Evolutionary conservation across 2,113 vertebrate species (phyloP).

Genomic region (Nettapus auritus): DNA sequence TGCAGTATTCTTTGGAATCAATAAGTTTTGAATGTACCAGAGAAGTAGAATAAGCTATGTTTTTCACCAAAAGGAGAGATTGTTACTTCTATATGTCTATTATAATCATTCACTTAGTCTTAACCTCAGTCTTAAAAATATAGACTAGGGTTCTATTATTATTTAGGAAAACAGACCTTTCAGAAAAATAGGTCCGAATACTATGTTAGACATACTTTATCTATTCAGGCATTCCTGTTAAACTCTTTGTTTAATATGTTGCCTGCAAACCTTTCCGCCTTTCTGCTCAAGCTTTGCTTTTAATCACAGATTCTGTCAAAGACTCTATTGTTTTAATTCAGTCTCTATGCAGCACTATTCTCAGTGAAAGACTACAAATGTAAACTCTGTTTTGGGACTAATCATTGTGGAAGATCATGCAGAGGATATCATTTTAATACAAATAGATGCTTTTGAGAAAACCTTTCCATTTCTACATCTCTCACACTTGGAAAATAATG

Average conservation of each 20-base stretch:
- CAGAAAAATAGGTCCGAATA: background rate
- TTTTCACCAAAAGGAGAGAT: background rate
- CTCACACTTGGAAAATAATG: background rate
- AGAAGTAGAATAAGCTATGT: background rate
- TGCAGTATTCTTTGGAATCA: constrained; percentile 60
- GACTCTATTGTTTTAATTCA: background rate
- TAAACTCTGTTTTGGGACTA: background rate
- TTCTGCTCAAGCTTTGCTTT: background rate
- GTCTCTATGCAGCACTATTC: accelerated
- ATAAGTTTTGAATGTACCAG: constrained; percentile 32
- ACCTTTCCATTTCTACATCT: accelerated
- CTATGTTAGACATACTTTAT: background rate
- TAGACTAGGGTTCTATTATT: background rate
- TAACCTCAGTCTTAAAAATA: constrained; percentile 14
- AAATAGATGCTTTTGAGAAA: background rate
- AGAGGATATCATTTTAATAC: background rate
- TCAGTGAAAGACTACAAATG: background rate
- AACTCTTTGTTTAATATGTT: accelerated
- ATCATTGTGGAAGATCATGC: background rate
- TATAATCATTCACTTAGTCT: constrained; percentile 7
- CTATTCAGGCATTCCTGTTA: background rate
- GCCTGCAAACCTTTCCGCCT: background rate
- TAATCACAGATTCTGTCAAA: background rate
- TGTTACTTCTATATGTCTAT: background rate
- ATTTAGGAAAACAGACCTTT: background rate